phyloP scores from a whole-genome alignment of 2,888 invertebrate species.

The Embidobia sp. region DNA sequence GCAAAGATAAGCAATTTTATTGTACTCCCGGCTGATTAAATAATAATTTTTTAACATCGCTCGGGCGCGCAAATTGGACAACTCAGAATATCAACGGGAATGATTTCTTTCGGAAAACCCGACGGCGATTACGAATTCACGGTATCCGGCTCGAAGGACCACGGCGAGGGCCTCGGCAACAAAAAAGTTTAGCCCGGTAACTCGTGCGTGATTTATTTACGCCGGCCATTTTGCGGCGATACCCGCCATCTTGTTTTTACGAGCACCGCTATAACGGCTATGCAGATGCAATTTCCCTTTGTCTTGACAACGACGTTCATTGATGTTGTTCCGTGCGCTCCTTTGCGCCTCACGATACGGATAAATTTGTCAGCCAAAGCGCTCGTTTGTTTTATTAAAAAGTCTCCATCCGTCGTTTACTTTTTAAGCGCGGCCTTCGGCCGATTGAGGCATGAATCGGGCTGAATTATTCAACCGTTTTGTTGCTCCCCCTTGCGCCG shows the following conservation, averaged over 20 bases:
- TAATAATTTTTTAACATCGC: slow-evolving; percentile 61
- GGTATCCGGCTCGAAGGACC: background rate
- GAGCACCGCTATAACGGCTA: slow-evolving; percentile 68
- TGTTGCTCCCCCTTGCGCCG: slow-evolving; percentile 9
- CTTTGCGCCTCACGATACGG: slow-evolving; percentile 20
- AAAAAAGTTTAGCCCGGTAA: slow-evolving; percentile 38
- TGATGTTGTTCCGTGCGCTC: slow-evolving; percentile 54
- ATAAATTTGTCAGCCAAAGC: slow-evolving; percentile 39
- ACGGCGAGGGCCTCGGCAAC: slow-evolving; percentile 2
- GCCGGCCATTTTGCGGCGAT: slow-evolving; percentile 69
- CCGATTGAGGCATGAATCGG: slow-evolving; percentile 40
- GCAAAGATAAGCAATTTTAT: slow-evolving; percentile 62
- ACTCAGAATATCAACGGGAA: slow-evolving; percentile 26
- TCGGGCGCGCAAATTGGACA: slow-evolving; percentile 19
- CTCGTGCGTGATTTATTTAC: slow-evolving; percentile 75
- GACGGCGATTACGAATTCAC: slow-evolving; percentile 28
- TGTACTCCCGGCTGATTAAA: slow-evolving; percentile 62
- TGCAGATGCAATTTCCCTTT: slow-evolving; percentile 73
- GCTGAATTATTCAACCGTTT: slow-evolving; percentile 37
- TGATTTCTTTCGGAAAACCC: slow-evolving; percentile 25
- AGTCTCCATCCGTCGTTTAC: slow-evolving; percentile 66
- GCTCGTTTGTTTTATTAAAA: slow-evolving; percentile 67
- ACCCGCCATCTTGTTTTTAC: slow-evolving; percentile 72
- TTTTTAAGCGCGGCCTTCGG: slow-evolving; percentile 57
- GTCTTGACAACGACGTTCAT: slow-evolving; percentile 65